Conservation (phyloP, 2,888 invertebrate species). For the Electrophaes corylata region DNA sequence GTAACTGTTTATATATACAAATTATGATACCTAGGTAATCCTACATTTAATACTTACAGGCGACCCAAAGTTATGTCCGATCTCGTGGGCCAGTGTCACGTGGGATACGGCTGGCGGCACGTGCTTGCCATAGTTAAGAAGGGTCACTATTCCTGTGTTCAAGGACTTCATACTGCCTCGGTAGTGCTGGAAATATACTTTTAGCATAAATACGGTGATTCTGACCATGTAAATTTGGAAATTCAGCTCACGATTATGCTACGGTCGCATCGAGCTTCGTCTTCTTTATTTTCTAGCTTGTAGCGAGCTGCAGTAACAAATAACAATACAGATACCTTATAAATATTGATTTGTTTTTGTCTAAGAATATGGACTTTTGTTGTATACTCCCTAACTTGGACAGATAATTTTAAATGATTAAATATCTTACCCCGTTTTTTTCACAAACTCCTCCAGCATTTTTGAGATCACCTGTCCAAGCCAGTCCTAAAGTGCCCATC, state of each 20-base stretch:
- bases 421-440: conserved; percentile 90
- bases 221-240: neutral
- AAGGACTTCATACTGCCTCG: conserved; percentile 96
- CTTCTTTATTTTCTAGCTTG: conserved; percentile 2
- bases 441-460: conserved; percentile 99
- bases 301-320: neutral
- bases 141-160: conserved; percentile 98
- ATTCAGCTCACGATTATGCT: neutral
- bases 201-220: neutral
- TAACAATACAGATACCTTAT: neutral
- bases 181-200: conserved; percentile 89
- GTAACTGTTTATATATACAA: no score
- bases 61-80: conserved; percentile 99
- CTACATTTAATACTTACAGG: conserved; percentile 85
- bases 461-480: conserved; percentile 98
- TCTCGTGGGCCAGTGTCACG: conserved; percentile 99
- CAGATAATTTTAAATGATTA: neutral
- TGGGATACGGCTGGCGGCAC: conserved; percentile 99
- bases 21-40: no score
- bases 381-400: neutral
- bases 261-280: neutral
- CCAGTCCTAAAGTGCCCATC: conserved; percentile 97
- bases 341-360: neutral
- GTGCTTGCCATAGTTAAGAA: conserved; percentile 98
- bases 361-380: no score